phyloP scores from a whole-genome alignment of 2,888 invertebrate genomes.

The Microctonus hyperodae region DNA sequence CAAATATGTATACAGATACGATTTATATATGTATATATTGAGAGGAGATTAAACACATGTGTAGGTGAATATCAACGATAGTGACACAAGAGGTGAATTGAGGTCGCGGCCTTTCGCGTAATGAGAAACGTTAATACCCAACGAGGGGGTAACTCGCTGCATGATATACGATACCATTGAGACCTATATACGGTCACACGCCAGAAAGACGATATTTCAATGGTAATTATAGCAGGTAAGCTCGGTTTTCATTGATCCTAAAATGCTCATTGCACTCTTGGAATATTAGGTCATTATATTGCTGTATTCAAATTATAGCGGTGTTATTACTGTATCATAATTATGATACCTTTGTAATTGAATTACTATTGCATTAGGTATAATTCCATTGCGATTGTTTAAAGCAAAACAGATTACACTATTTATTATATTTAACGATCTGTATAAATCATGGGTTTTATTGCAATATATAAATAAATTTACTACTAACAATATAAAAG shows the following conservation, averaged over 20 bases:
- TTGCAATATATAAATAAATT: too few species aligned
- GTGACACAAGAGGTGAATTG: constrained; percentile 4
- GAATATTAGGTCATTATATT: constrained; percentile 5
- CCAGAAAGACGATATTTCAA: constrained; percentile 34
- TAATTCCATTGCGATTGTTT: neutral
- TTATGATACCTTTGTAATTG: neutral
- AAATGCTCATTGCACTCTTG: constrained; percentile 6
- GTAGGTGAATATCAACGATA: neutral
- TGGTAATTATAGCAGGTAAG: constrained; percentile 29
- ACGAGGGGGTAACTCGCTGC: constrained; percentile 1
- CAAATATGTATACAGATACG: too few species aligned
- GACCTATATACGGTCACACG: constrained; percentile 18
- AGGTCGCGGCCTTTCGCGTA: constrained; percentile 12
- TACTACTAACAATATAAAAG: too few species aligned
- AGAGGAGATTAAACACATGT: neutral
- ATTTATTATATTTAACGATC: too few species aligned
- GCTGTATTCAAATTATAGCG: neutral
- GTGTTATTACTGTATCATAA: neutral
- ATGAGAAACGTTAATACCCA: constrained; percentile 29
- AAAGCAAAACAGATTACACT: too few species aligned
- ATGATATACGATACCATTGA: constrained; percentile 27
- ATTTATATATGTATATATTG: neutral
- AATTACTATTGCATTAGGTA: neutral
- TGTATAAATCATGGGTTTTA: too few species aligned
- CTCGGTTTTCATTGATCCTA: constrained; percentile 21